Conservation (phyloP, 2,113 vertebrate species). For the Pygoscelis adeliae region DNA sequence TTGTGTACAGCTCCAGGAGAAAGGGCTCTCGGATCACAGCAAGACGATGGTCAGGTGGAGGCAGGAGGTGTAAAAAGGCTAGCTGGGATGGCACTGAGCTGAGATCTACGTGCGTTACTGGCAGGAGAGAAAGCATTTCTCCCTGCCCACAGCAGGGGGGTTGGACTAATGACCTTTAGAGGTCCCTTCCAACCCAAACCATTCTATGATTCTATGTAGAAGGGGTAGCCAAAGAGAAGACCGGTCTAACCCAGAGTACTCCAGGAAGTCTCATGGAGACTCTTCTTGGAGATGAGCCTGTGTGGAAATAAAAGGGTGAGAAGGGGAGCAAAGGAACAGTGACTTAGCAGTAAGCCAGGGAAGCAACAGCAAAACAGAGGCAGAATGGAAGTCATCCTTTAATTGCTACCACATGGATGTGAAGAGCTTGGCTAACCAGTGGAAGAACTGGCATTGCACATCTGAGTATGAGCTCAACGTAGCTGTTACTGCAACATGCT, state of each 20-base stretch:
- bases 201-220: too few relatives aligned
- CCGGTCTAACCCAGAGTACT: too few relatives aligned
- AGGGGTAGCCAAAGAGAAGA: background rate
- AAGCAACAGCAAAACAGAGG: background rate
- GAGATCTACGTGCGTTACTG: rapidly evolving
- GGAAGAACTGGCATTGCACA: background rate
- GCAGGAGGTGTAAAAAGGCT: background rate
- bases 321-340: background rate
- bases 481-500: background rate
- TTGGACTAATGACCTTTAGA: too few relatives aligned
- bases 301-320: rapidly evolving
- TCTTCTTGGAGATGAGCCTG: background rate
- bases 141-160: too few relatives aligned
- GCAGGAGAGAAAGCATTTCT: too few relatives aligned
- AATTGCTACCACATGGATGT: background rate
- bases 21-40: background rate
- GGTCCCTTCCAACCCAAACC: too few relatives aligned
- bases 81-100: background rate
- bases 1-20: too few relatives aligned
- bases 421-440: background rate
- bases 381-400: background rate
- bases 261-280: background rate
- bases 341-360: background rate
- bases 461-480: background rate
- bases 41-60: rapidly evolving